Evolutionary conservation across 2,888 invertebrate genomes (phyloP).

Genomic region (Alloplasta piceator): DNA sequence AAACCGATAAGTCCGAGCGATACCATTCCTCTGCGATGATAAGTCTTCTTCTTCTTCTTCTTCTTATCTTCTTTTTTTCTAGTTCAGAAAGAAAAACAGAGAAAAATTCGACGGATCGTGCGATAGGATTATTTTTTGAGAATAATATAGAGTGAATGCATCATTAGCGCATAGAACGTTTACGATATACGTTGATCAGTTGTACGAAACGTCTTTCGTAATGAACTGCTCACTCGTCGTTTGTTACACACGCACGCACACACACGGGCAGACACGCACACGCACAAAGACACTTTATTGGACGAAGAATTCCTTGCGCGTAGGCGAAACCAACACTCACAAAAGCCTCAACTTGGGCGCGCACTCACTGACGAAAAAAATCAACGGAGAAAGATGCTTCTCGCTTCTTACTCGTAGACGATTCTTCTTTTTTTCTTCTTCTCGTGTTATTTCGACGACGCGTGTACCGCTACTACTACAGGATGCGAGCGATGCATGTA

Average conservation of each 20-base stretch:
- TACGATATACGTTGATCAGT: too few species aligned
- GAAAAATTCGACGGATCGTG: too few species aligned
- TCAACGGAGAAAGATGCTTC: background rate
- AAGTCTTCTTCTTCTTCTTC: too few species aligned
- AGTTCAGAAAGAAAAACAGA: too few species aligned
- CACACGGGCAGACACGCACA: background rate
- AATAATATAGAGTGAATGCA: too few species aligned
- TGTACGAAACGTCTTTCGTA: slow-evolving; percentile 39
- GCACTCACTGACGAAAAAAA: slow-evolving; percentile 14
- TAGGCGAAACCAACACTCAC: slow-evolving; percentile 13
- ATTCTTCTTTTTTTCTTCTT: slow-evolving; percentile 9
- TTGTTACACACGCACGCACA: slow-evolving; percentile 28
- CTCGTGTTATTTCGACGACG: slow-evolving; percentile 25
- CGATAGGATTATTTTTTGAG: too few species aligned
- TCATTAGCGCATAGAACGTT: too few species aligned
- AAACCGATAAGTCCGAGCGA: background rate
- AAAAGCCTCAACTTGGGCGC: slow-evolving; percentile 2
- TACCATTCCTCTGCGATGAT: background rate
- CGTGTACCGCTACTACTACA: slow-evolving; percentile 31
- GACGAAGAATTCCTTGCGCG: slow-evolving; percentile 13
- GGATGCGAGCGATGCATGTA: background rate
- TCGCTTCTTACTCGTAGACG: slow-evolving; percentile 14
- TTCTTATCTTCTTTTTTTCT: too few species aligned
- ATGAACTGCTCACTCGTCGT: slow-evolving; percentile 39
- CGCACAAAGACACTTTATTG: slow-evolving; percentile 1